Percentiles rank a stretch among this genome's conserved stretches.
Evolutionary conservation across 2,797 vertebrate species (phyloP).

Genomic region (Epinephelus coioides): DNA sequence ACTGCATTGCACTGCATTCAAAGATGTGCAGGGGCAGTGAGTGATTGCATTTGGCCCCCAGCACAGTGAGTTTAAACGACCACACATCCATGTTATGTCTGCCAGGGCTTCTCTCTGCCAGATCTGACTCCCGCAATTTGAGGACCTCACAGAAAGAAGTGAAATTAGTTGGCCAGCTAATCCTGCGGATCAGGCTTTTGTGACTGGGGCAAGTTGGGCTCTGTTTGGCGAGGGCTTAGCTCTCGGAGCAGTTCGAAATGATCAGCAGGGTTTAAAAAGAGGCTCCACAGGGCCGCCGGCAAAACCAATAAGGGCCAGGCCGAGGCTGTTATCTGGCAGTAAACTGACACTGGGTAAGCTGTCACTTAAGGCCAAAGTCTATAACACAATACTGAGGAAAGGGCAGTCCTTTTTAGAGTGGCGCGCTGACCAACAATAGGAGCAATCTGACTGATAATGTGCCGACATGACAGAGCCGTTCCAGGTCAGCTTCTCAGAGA

Average conservation of each 20-base stretch:
- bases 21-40: slow-evolving; percentile 40
- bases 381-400: slow-evolving; percentile 76
- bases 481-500: slow-evolving; percentile 54
- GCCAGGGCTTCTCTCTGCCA: slow-evolving; percentile 72
- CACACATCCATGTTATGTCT: slow-evolving; percentile 82
- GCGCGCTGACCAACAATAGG: slow-evolving; percentile 66
- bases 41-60: slow-evolving; percentile 51
- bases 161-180: slow-evolving; percentile 88
- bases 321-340: slow-evolving; percentile 80
- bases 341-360: slow-evolving; percentile 84
- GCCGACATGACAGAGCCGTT: slow-evolving; percentile 60
- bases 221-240: slow-evolving; percentile 88
- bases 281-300: slow-evolving; percentile 78
- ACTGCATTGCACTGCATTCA: slow-evolving; percentile 34
- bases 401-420: slow-evolving; percentile 66
- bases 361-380: slow-evolving; percentile 78
- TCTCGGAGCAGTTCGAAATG: slow-evolving; percentile 85
- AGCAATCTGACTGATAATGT: slow-evolving; percentile 75
- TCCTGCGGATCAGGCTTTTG: slow-evolving; percentile 87
- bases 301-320: slow-evolving; percentile 83
- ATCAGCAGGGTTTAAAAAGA: slow-evolving; percentile 84
- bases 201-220: slow-evolving; percentile 86
- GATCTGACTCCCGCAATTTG: slow-evolving; percentile 80
- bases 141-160: slow-evolving; percentile 89
- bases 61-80: slow-evolving; percentile 49